Percentiles rank a stretch among this genome's conserved stretches.
Conservation (phyloP, 2,797 vertebrate genomes). For the Crocidura indochinensis region DNA sequence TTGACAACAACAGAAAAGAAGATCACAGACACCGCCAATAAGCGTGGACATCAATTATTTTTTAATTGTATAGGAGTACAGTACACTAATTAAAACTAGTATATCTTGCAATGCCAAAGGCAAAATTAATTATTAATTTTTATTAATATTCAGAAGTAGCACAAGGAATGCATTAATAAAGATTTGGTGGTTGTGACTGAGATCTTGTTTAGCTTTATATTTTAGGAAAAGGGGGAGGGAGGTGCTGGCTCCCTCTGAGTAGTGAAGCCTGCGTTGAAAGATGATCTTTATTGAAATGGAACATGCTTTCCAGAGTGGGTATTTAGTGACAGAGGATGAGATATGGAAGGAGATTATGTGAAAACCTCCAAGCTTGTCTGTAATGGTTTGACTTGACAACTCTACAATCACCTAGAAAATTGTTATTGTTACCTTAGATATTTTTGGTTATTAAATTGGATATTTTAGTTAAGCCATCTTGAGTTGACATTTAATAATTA, state of each 20-base stretch:
- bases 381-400: constrained; percentile 79
- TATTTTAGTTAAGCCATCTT: constrained; percentile 84
- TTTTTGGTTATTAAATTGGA: constrained; percentile 80
- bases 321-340: constrained; percentile 75
- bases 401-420: constrained; percentile 76
- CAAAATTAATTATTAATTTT: constrained; percentile 99
- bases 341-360: constrained; percentile 60
- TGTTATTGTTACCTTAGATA: constrained; percentile 81
- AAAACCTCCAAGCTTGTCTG: constrained; percentile 78
- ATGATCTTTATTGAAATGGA: constrained; percentile 81
- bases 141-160: constrained; percentile 99
- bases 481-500: constrained; percentile 84
- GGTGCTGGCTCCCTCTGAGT: constrained; percentile 90
- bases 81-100: constrained; percentile 99
- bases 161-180: constrained; percentile 99
- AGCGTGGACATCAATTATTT: constrained; percentile 99
- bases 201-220: constrained; percentile 93
- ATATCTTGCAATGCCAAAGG: constrained; percentile 99
- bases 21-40: constrained; percentile 96
- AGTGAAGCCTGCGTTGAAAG: constrained; percentile 79
- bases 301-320: constrained; percentile 78
- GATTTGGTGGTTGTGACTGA: constrained; percentile 97
- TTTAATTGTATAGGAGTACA: constrained; percentile 99
- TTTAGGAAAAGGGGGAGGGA: constrained; percentile 85
- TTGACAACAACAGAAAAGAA: constrained; percentile 97